Evolutionary conservation across 2,797 vertebrate species (phyloP).

Genomic region (Simalia tracyae): DNA sequence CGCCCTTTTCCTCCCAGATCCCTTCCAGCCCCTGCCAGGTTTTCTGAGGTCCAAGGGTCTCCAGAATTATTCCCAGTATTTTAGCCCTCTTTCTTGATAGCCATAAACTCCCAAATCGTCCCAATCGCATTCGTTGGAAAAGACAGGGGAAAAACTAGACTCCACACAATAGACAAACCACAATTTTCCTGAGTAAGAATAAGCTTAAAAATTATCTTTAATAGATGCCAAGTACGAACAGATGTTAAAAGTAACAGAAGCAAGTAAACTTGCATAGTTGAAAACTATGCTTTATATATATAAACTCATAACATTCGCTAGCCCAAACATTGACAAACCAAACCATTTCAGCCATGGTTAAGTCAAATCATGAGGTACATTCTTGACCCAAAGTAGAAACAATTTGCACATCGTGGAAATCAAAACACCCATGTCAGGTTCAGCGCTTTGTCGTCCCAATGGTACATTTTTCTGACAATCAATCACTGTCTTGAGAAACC

Average conservation of each 20-base stretch:
- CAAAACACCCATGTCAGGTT: conserved; percentile 66
- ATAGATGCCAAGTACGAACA: conserved; percentile 84
- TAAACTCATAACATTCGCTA: conserved; percentile 73
- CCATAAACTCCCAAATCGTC: conserved; percentile 12
- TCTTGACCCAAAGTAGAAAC: conserved; percentile 68
- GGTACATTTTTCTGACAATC: conserved; percentile 67
- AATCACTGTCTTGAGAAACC: conserved; percentile 44
- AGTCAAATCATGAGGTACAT: conserved; percentile 66
- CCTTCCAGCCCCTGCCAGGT: background rate
- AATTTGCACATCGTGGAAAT: conserved; percentile 63
- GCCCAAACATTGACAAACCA: conserved; percentile 67
- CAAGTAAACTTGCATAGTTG: conserved; percentile 85
- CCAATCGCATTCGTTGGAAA: background rate
- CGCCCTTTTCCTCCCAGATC: background rate
- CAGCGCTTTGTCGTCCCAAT: conserved; percentile 75
- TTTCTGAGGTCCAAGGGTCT: background rate
- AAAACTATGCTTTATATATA: conserved; percentile 81
- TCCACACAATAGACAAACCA: conserved; percentile 74
- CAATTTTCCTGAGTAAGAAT: conserved; percentile 68
- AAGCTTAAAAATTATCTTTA: conserved; percentile 89
- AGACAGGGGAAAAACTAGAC: conserved; percentile 55
- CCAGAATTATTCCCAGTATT: background rate
- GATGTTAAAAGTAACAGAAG: conserved; percentile 80
- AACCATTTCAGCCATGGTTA: conserved; percentile 58
- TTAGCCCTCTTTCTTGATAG: background rate